A percentile compares a stretch with the other conserved stretches of the same genome.
Evolutionary conservation across 2,888 invertebrate genomes (phyloP).

Genomic region (Ligdia adustata): DNA sequence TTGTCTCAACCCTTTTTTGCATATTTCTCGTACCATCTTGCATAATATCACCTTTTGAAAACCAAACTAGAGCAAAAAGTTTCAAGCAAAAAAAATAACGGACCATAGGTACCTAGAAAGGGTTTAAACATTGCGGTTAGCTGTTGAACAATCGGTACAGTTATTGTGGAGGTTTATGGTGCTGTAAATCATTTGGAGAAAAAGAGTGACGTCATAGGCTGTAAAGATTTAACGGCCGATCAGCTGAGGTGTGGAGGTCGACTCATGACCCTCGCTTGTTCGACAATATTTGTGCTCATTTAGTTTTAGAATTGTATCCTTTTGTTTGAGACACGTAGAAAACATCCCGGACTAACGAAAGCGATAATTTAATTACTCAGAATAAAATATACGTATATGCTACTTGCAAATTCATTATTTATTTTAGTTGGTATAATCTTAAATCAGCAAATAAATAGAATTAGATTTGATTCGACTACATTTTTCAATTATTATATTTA

Average conservation of each 20-base stretch:
- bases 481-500: no score
- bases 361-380: no score
- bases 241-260: slow-evolving; percentile 75
- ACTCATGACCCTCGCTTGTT: slow-evolving; percentile 40
- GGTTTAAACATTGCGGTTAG: slow-evolving; percentile 82
- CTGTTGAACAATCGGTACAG: slow-evolving; percentile 81
- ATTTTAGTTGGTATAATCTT: no score
- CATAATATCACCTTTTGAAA: slow-evolving; percentile 69
- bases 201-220: slow-evolving; percentile 77
- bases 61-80: slow-evolving; percentile 80
- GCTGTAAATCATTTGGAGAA: slow-evolving; percentile 78
- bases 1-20: slow-evolving; percentile 76
- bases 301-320: background rate
- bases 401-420: no score
- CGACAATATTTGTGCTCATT: slow-evolving; percentile 25
- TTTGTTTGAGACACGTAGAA: slow-evolving; percentile 4
- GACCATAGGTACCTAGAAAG: slow-evolving; percentile 72
- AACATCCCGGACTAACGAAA: no score
- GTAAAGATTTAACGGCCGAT: slow-evolving; percentile 79
- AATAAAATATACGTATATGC: no score
- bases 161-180: slow-evolving; percentile 78
- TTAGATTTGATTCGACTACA: no score
- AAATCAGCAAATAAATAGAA: no score
- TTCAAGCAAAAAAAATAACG: slow-evolving; percentile 51
- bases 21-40: slow-evolving; percentile 81